Evolutionary conservation across 2,797 vertebrate species (phyloP), one percentile per base, ranked within the genome.

Genomic region (Halcyon leucocephala): DNA sequence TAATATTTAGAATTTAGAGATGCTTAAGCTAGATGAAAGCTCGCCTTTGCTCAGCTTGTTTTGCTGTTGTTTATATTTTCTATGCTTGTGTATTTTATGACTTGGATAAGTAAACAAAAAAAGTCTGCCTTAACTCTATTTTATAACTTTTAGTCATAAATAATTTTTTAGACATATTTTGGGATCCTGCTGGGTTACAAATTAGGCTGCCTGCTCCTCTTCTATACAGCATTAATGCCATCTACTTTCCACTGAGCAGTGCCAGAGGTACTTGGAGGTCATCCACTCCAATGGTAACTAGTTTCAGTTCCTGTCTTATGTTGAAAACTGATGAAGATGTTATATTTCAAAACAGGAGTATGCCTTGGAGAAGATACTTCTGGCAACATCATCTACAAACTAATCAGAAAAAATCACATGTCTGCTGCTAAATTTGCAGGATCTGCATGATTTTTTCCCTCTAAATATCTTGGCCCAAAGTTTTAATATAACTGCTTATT

Each of bases 61-160:
- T 94, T 92, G 54, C 80, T 62, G 35, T 95, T 96, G 94, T 96
- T 94, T 96, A 82, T 92, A 90, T 96, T 96, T 96, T 66, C 77
- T 92, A 58, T 79, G 39, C 58, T 93, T 96, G 66, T 96, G 73
- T 86, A 86, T 95, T 96, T 97, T 95, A 92, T 62, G 39, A 72
- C 46, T 82, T 51, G 46, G 70, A 46, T 78, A 90, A 86, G 52
- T 93, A 96, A 95, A 91, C 60, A 97, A 76, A 91, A 93, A 94
- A 93, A 84, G n/a, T 84, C 73, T 60, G 48, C 26, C 79, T 90
- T 51, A 84, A 76, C 33, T 91, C 33, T 54, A 72, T 91, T 96
- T 95, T 89, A 82, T 73, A 73, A 72, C 48, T 86, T 90, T 51
- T 62, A 79, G 49, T 41, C 82, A 90, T 96, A 94, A 93, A 86